Evolutionary conservation across 2,797 vertebrate genomes (phyloP), one percentile per base, ranked within the genome.

Genomic region (Neoniphon sammara): DNA sequence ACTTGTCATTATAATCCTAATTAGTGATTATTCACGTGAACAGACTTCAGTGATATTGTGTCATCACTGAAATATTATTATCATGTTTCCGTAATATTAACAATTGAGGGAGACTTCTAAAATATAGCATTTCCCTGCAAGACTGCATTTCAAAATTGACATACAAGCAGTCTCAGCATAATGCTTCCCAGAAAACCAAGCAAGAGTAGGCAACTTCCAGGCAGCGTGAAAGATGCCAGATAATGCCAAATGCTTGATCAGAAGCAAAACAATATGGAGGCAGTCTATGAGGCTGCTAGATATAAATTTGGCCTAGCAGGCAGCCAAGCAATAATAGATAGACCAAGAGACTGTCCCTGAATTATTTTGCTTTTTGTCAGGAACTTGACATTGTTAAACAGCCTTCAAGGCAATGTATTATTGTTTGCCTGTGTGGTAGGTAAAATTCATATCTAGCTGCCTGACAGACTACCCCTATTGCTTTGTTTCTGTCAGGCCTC

Each of bases 211-310:
- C 18, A 20, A n/a, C 69, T 79, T 78, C 60, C 65, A 74, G 39
- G 59, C 67, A 34, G 57, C 71, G 49, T 70, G 47, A 47, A 60
- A 73, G 71, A 62, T 39, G 58, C 65, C 53, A 71, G 72, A 84
- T 70, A 79, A 77, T 52, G 74, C 39, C 80, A 86, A 59, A 88
- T 77, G 73, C 66, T 73, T 82, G 78, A 78, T 63, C 50, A 57
- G 66, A 72, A 75, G 56, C 21, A 70, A 68, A 66, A 39, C 53
- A 57, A 69, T 66, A 47, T 12, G 3, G 18, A 55, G 36, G 59
- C 50, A 70, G 49, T 65, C 55, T 52, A 55, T 79, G 53, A 70
- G 50, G 62, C 36, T 18, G 10, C 44, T 56, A 52, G 21, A 75
- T 59, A 55, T 66, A 64, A 77, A 58, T 58, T 44, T 11, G 64